Evolutionary conservation across 2,888 invertebrate genomes (phyloP).

Genomic region (Macaria liturata): DNA sequence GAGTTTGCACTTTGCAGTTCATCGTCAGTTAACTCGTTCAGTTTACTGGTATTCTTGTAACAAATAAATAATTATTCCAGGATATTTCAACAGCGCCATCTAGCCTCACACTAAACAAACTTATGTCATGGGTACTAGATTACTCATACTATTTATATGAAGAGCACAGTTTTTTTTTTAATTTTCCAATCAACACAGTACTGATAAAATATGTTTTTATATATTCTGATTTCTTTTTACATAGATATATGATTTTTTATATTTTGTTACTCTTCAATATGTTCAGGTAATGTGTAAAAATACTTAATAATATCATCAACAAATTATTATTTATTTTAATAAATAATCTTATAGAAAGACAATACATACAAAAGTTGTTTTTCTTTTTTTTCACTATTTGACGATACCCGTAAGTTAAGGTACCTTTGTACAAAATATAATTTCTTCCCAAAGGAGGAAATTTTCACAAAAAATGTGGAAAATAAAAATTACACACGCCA

Average conservation of each 20-base stretch:
- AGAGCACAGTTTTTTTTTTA: not conserved
- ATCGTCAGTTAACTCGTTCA: no score
- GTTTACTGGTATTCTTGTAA: no score
- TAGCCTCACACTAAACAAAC: no score
- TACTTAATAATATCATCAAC: conserved; percentile 76
- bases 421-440: conserved; percentile 73
- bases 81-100: no score
- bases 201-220: conserved; percentile 71
- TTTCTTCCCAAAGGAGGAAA: conserved; percentile 51
- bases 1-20: no score
- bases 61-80: no score
- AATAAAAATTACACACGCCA: conserved; percentile 40
- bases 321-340: conserved; percentile 76
- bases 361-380: conserved; percentile 63
- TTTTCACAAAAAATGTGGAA: conserved; percentile 37
- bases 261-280: conserved; percentile 72
- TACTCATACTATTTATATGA: not conserved
- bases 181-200: conserved; percentile 53
- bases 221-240: conserved; percentile 69
- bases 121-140: no score
- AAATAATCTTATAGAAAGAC: conserved; percentile 79
- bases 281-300: conserved; percentile 81
- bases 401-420: conserved; percentile 61
- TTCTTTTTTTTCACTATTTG: conserved; percentile 45
- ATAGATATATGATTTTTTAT: conserved; percentile 64